Evolutionary conservation across 2,888 invertebrate genomes (phyloP), one percentile per base, ranked within the genome.

Genomic region (Hemaris fuciformis): DNA sequence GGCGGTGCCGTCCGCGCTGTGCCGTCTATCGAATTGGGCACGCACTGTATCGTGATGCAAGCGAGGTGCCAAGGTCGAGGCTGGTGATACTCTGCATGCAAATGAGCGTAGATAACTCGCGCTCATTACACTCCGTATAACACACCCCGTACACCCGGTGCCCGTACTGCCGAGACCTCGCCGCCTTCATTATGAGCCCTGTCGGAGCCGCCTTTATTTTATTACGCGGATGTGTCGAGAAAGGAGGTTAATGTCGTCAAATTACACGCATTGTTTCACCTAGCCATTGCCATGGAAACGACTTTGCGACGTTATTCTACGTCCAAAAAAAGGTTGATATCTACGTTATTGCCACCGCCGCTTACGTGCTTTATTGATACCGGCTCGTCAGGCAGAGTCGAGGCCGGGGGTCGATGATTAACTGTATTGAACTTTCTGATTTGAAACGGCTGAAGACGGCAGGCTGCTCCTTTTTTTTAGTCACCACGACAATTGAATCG

Each of bases 71-170:
- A 91, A 91, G 91, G 91, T 89, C 91, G 89, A 80, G 83, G 80
- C 80, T 78, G 34, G 82, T 84, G 83, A 83, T 81, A 85, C 85
- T 84, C 74, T 77, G 85, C 84, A 91, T 91, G 90, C 83, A 91
- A 92, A 91, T 90, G 86, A 86, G 84, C 80, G 71, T 73, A 88
- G 88, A 90, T 90, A 91, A 88, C 87, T 86, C 84, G 81, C 81
- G 81, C 84, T 90, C 88, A 89, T 90, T 89, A 90, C 87, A 80
- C 79, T 76, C 81, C 75, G 61, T 57, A 58, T 61, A 61, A 57
- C 83, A 84, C 80, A 72, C 61, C 56, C 64, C 43, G 65, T 74
- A 82, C 84, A 84, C 81, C 81, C 84, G 79, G 75, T 79, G 73
- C 74, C 79, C 80, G 75, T 77, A 81, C 81, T 82, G 31, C 81